Percentiles rank a stretch among this genome's conserved stretches.
These are phyloP conservation scores for Troides aeacus DNA, from an alignment of 2,888 invertebrate genomes.

Conservation along the genomic window DNA sequence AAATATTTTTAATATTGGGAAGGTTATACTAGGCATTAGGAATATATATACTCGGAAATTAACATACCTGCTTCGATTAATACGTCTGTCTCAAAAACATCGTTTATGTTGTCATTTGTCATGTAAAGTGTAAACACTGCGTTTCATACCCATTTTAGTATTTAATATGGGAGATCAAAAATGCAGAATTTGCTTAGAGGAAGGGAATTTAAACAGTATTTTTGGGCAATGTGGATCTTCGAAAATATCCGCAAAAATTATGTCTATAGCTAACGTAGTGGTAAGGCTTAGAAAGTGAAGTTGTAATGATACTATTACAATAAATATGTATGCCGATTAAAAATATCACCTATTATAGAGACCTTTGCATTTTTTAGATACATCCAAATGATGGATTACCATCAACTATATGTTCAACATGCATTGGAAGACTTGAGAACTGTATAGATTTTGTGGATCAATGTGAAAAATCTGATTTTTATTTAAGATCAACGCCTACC, in stretches of 20 bases:
- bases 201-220: slow-evolving; percentile 46
- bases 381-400: slow-evolving; percentile 61
- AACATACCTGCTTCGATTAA: not conserved
- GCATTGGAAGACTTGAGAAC: slow-evolving; percentile 51
- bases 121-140: not conserved
- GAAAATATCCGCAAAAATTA: slow-evolving; percentile 55
- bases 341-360: not conserved
- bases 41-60: no score
- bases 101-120: not conserved
- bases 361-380: slow-evolving; percentile 48
- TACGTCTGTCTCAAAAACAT: not conserved
- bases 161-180: slow-evolving; percentile 36
- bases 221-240: slow-evolving; percentile 46
- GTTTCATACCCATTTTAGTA: not conserved
- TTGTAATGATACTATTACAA: not conserved
- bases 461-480: slow-evolving; percentile 56
- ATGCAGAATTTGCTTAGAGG: slow-evolving; percentile 59
- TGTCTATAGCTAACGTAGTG: slow-evolving; percentile 55
- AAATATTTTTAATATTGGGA: no score
- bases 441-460: slow-evolving; percentile 58
- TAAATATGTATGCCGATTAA: not conserved
- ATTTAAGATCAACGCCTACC: slow-evolving; percentile 5
- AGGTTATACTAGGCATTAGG: no score
- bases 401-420: slow-evolving; percentile 55
- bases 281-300: slow-evolving; percentile 43